Conservation (phyloP, 1,140 invertebrate species). For the Bombus consobrinus region DNA sequence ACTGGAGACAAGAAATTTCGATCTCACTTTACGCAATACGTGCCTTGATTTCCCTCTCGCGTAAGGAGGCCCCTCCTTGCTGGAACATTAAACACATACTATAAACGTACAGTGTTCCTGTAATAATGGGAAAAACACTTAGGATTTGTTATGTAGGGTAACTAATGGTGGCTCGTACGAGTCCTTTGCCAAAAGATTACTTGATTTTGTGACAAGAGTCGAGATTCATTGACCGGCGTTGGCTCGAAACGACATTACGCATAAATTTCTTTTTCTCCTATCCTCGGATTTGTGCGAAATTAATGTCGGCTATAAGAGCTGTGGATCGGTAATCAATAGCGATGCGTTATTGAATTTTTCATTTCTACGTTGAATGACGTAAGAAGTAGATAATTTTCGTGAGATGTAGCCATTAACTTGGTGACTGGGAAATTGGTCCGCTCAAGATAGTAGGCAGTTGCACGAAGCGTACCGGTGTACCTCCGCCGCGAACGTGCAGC, state of each 20-base stretch:
- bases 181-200: constrained; percentile 62
- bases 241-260: constrained; percentile 20
- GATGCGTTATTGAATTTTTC: constrained; percentile 65
- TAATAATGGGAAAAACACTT: constrained; percentile 67
- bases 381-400: constrained; percentile 72
- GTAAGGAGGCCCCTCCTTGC: constrained; percentile 48
- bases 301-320: constrained; percentile 10
- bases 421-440: constrained; percentile 78
- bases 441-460: constrained; percentile 70
- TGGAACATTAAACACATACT: constrained; percentile 41
- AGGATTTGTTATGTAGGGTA: constrained; percentile 69
- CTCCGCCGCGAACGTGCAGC: constrained; percentile 77
- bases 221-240: constrained; percentile 26
- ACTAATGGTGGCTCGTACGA: constrained; percentile 52
- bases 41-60: constrained; percentile 33
- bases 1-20: constrained; percentile 26
- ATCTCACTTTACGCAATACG: constrained; percentile 14
- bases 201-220: constrained; percentile 29
- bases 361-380: background rate
- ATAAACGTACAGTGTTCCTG: constrained; percentile 41
- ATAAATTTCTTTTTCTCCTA: constrained; percentile 23
- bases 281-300: background rate
- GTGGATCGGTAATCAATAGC: background rate
- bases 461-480: constrained; percentile 58
- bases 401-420: constrained; percentile 76